Evolutionary conservation across 2,113 vertebrate species (phyloP).

Genomic region (Scortum barcoo): DNA sequence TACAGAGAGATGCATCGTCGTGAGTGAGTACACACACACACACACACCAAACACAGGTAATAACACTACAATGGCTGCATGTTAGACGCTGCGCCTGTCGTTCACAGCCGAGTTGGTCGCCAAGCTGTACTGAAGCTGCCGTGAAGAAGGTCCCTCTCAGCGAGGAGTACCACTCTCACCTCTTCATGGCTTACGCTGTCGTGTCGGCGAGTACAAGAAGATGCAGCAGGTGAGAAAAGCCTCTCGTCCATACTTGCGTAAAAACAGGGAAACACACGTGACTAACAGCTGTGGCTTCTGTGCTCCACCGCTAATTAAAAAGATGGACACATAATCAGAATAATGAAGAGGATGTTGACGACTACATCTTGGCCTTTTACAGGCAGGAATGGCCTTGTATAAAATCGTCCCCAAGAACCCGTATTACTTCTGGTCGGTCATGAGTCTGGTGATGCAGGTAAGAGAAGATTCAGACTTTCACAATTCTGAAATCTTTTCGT

Average conservation of each 20-base stretch:
- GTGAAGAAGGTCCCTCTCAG: constrained; percentile 98
- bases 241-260: not conserved
- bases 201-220: constrained; percentile 99
- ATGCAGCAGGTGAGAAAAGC: constrained; percentile 96
- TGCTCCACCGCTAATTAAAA: constrained; percentile 17
- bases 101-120: constrained; percentile 94
- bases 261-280: not conserved
- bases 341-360: constrained; percentile 29
- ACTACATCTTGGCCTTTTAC: constrained; percentile 24
- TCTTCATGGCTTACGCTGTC: constrained; percentile 99
- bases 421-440: constrained; percentile 99
- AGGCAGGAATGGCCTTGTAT: constrained; percentile 99
- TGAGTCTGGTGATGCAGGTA: constrained; percentile 99
- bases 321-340: not conserved
- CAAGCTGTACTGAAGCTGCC: constrained; percentile 96
- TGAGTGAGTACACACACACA: constrained; percentile 78
- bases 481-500: not conserved
- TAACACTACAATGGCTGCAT: not conserved
- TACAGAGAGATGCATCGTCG: constrained; percentile 99
- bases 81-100: not conserved
- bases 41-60: not conserved
- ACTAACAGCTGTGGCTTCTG: constrained; percentile 14
- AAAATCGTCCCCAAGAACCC: constrained; percentile 99
- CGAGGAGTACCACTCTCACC: constrained; percentile 98
- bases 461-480: not conserved